phyloP scores from a whole-genome alignment of 2,888 invertebrate genomes.

The Cynaeus angustus region DNA sequence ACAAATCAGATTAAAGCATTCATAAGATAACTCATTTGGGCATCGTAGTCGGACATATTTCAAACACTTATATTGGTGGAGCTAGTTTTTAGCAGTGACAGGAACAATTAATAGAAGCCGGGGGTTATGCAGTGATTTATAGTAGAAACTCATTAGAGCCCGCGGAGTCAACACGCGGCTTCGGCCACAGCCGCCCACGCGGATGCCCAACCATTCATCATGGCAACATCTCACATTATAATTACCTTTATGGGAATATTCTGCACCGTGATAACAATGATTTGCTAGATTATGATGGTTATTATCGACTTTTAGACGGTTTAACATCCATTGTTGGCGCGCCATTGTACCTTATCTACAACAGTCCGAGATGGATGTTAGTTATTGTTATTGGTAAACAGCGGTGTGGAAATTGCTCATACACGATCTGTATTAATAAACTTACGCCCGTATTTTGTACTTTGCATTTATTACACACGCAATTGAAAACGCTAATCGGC shows the following conservation, averaged over 20 bases:
- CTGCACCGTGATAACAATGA: constrained; percentile 56
- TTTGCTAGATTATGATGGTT: constrained; percentile 54
- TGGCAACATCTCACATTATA: constrained; percentile 56
- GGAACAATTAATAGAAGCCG: constrained; percentile 67
- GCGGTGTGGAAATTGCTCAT: constrained; percentile 54
- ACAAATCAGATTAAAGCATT: constrained; percentile 57
- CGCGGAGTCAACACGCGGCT: constrained; percentile 62
- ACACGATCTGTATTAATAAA: constrained; percentile 56
- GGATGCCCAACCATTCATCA: constrained; percentile 55
- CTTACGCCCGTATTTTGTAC: constrained; percentile 51
- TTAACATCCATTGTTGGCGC: constrained; percentile 48
- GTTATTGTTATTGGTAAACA: constrained; percentile 57
- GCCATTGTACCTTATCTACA: constrained; percentile 28
- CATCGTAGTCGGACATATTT: constrained; percentile 55
- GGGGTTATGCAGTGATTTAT: constrained; percentile 65
- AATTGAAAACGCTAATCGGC: constrained; percentile 37
- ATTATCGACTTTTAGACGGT: constrained; percentile 49
- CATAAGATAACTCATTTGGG: constrained; percentile 47
- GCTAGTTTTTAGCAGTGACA: constrained; percentile 65
- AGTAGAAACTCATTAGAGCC: constrained; percentile 68
- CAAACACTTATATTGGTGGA: constrained; percentile 59
- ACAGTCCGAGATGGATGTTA: constrained; percentile 47
- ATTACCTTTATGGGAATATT: constrained; percentile 55
- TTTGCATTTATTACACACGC: constrained; percentile 37
- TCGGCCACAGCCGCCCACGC: constrained; percentile 54